A percentile compares a stretch with the other conserved stretches of the same genome.
phyloP scores from a whole-genome alignment of 2,797 vertebrate species.

The Cuculus canorus region DNA sequence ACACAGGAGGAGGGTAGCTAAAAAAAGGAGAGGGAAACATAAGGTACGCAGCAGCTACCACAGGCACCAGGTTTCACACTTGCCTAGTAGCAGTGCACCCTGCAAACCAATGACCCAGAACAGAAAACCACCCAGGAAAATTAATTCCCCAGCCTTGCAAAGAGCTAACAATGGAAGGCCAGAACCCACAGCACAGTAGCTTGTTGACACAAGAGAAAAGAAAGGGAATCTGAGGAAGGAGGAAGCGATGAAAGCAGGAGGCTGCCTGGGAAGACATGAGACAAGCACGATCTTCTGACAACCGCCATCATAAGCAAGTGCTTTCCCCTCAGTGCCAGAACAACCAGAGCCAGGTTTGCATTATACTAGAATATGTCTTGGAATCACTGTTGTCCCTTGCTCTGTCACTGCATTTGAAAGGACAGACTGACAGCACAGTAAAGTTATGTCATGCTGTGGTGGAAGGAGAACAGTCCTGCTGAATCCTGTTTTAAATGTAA shows the following conservation, averaged over 20 bases:
- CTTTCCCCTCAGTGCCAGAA: background rate
- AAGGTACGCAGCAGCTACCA: background rate
- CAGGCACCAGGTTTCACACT: background rate
- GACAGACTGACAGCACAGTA: background rate
- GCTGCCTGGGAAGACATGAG: background rate
- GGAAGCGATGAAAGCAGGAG: background rate
- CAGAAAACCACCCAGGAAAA: background rate
- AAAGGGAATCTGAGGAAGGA: background rate
- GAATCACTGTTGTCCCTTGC: background rate
- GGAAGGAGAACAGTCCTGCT: background rate
- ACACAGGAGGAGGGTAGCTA: background rate
- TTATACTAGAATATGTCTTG: background rate
- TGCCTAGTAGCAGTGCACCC: background rate
- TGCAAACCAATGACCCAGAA: background rate
- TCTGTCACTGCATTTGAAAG: background rate
- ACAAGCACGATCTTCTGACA: background rate
- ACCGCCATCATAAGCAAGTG: conserved; percentile 2
- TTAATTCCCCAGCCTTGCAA: background rate
- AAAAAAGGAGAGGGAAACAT: conserved; percentile 3
- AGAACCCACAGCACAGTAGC: background rate
- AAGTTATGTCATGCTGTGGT: accelerated
- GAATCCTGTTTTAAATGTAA: background rate
- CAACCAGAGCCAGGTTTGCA: background rate
- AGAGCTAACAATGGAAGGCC: background rate
- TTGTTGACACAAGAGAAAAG: background rate